Percentiles rank a stretch among this genome's conserved stretches.
These are phyloP conservation scores for Tuta absoluta DNA, from an alignment of 2,888 invertebrate genomes.

Conservation along the genomic window DNA sequence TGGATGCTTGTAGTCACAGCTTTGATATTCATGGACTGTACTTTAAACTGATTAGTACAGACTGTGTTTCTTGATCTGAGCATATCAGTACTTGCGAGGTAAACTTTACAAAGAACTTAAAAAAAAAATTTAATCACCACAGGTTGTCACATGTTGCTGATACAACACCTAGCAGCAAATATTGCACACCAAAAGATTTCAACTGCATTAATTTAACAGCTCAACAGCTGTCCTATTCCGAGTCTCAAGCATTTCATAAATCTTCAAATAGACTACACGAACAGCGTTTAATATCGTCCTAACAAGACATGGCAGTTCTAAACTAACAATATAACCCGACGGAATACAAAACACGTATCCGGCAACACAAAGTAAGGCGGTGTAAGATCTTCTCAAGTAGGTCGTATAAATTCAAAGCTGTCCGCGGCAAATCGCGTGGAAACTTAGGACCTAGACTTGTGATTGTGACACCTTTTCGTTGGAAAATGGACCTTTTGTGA, in stretches of 20 bases:
- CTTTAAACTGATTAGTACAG: no score
- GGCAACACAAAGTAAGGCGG: conserved; percentile 31
- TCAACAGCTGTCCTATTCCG: background rate
- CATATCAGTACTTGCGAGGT: no score
- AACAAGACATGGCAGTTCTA: conserved; percentile 19
- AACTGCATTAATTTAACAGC: background rate
- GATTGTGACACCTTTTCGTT: conserved; percentile 32
- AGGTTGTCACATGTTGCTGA: background rate
- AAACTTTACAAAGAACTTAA: no score
- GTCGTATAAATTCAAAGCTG: conserved; percentile 66
- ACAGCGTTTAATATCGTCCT: conserved; percentile 4
- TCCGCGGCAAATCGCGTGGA: conserved; percentile 49
- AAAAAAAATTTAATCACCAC: no score
- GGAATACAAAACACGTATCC: conserved; percentile 31
- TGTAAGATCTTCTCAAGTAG: conserved; percentile 46
- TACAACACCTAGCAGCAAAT: background rate
- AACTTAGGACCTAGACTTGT: conserved; percentile 46
- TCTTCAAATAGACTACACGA: conserved; percentile 21
- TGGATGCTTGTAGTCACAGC: conserved; percentile 19
- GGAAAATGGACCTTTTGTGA: conserved; percentile 1
- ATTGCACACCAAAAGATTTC: background rate
- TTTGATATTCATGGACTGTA: no score
- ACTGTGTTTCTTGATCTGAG: no score
- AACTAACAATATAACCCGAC: conserved; percentile 26
- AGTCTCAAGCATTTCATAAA: background rate